phyloP scores from a whole-genome alignment of 2,113 vertebrate species.

The Tachysurus fulvidraco region DNA sequence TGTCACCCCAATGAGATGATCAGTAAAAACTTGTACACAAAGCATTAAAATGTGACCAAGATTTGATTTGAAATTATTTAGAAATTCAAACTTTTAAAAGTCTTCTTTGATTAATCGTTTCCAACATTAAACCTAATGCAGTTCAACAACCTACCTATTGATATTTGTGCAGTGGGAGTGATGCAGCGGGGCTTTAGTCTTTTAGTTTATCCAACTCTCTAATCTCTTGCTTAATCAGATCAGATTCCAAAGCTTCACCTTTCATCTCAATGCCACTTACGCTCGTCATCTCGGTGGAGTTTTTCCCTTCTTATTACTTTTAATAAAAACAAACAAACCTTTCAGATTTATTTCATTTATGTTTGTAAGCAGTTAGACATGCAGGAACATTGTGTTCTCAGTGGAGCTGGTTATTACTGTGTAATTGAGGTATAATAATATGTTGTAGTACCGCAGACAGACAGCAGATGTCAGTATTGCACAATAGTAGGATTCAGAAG shows the following conservation, averaged over 20 bases:
- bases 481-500: conserved; percentile 19
- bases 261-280: neutral
- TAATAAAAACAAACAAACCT: neutral
- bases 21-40: too few species aligned
- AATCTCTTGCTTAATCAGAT: neutral
- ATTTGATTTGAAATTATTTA: too few species aligned
- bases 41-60: too few species aligned
- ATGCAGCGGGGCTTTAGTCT: neutral
- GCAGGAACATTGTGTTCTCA: conserved; percentile 16
- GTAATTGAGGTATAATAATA: neutral
- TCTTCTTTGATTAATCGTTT: neutral
- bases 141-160: neutral
- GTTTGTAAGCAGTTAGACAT: neutral
- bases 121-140: neutral
- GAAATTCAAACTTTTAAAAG: neutral
- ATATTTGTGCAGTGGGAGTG: neutral
- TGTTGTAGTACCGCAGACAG: neutral
- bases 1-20: neutral
- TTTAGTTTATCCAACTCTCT: neutral
- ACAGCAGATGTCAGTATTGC: conserved; percentile 63
- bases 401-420: neutral
- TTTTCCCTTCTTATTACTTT: neutral
- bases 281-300: neutral
- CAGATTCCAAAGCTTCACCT: neutral
- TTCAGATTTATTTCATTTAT: neutral